A percentile compares a stretch with the other conserved stretches of the same genome.
These are phyloP conservation scores for Saccostrea glomerata DNA, from an alignment of 1,140 invertebrate genomes.

Conservation along the genomic window DNA sequence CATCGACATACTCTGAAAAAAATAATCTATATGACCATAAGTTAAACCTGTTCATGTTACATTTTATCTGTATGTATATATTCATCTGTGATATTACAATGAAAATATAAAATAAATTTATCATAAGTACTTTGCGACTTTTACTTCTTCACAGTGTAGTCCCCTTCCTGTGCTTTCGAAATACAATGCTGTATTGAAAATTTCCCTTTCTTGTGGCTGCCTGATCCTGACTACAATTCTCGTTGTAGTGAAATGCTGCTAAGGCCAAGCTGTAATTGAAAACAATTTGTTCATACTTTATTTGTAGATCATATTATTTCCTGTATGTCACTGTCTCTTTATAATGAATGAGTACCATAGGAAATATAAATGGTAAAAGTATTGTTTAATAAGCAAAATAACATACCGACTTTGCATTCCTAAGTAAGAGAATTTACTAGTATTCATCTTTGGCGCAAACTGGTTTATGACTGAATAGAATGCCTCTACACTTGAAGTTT, in stretches of 20 bases:
- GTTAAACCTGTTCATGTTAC: background rate
- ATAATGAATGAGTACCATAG: background rate
- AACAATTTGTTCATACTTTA: background rate
- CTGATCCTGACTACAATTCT: too few species aligned
- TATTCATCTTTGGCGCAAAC: conserved; percentile 62
- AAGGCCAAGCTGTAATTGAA: conserved; percentile 36
- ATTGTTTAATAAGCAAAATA: too few species aligned
- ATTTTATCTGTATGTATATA: background rate
- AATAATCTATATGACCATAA: too few species aligned
- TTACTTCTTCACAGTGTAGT: background rate
- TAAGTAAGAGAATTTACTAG: conserved; percentile 53
- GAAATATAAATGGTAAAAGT: too few species aligned
- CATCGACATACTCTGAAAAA: conserved; percentile 39
- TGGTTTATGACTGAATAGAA: conserved; percentile 56
- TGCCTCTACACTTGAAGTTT: conserved; percentile 55
- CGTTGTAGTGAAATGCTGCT: conserved; percentile 54
- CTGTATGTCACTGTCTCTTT: background rate
- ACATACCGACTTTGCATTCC: conserved; percentile 58
- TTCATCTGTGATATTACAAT: too few species aligned
- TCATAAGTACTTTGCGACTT: conserved; percentile 31
- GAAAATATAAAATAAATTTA: background rate
- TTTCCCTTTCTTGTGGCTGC: too few species aligned
- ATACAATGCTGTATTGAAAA: conserved; percentile 40
- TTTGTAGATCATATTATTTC: background rate
- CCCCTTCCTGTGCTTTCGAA: conserved; percentile 52